A percentile compares a stretch with the other conserved stretches of the same genome.
Evolutionary conservation across 2,888 invertebrate genomes (phyloP).

Genomic region (Archips crataeganus): DNA sequence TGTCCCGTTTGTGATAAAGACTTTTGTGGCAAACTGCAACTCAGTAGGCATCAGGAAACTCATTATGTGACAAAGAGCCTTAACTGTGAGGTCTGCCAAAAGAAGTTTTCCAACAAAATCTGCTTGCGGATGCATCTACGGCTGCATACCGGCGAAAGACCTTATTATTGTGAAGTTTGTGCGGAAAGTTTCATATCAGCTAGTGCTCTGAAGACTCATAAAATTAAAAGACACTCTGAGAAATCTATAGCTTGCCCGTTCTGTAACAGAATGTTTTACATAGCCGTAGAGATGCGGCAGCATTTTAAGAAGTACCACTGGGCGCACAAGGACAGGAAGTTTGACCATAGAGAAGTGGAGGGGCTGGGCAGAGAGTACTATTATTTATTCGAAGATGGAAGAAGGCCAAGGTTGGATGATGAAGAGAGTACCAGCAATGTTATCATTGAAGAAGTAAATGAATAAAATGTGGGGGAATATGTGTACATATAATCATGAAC

Average conservation of each 20-base stretch:
- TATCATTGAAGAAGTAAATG: slow-evolving; percentile 38
- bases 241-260: slow-evolving; percentile 58
- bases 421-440: slow-evolving; percentile 26
- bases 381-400: slow-evolving; percentile 57
- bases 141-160: slow-evolving; percentile 60
- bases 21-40: slow-evolving; percentile 47
- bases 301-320: slow-evolving; percentile 64
- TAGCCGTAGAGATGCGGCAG: slow-evolving; percentile 59
- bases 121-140: slow-evolving; percentile 59
- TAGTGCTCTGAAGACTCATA: slow-evolving; percentile 61
- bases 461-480: background rate
- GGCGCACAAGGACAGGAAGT: slow-evolving; percentile 56
- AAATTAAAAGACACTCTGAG: slow-evolving; percentile 57
- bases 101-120: slow-evolving; percentile 39
- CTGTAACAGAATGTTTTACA: slow-evolving; percentile 58
- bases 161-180: slow-evolving; percentile 61
- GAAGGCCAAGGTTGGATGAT: slow-evolving; percentile 45
- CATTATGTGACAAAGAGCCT: slow-evolving; percentile 27
- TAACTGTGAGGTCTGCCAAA: slow-evolving; percentile 31
- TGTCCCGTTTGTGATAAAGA: slow-evolving; percentile 56
- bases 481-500: background rate
- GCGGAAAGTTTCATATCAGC: slow-evolving; percentile 60
- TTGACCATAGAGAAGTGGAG: slow-evolving; percentile 55
- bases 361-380: slow-evolving; percentile 51
- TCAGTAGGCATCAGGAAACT: slow-evolving; percentile 35